Conservation (phyloP, 1,140 invertebrate genomes). For the Branchinecta lynchi region DNA sequence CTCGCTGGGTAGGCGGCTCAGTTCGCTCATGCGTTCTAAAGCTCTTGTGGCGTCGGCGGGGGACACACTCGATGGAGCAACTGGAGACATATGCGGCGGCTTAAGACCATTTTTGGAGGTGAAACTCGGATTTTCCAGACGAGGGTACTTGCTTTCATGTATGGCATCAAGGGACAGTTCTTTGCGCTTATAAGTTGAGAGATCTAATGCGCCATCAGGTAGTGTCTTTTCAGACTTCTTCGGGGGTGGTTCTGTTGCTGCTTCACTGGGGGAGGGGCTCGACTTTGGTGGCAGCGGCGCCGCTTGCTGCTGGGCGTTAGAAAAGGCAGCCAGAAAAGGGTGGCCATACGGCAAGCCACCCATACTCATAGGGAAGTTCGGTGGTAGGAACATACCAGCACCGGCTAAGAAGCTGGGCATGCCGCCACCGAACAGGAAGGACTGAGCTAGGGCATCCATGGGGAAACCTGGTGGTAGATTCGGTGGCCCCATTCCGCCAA, state of each 20-base stretch:
- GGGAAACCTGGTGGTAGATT: neutral
- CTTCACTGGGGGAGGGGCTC: neutral
- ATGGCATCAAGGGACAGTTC: neutral
- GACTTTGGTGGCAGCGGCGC: neutral
- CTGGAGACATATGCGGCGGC: slow-evolving; percentile 25
- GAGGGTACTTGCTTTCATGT: neutral
- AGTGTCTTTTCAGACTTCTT: neutral
- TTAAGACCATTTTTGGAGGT: slow-evolving; percentile 21
- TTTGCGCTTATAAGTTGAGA: neutral
- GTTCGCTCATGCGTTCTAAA: slow-evolving; percentile 76
- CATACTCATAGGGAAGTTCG: slow-evolving; percentile 2
- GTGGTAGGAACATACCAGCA: neutral
- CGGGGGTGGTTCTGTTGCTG: neutral
- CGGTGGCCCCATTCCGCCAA: neutral
- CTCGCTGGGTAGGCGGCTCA: slow-evolving; percentile 63
- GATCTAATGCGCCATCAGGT: neutral
- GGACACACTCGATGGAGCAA: slow-evolving; percentile 31
- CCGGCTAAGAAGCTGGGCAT: neutral
- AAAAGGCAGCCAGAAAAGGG: neutral
- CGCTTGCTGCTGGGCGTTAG: neutral
- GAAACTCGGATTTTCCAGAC: slow-evolving; percentile 22
- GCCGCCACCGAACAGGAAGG: neutral
- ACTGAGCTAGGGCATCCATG: slow-evolving; percentile 3
- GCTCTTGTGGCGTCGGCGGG: slow-evolving; percentile 60
- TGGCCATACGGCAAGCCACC: neutral